These are phyloP conservation scores for Catostomus latipinnis DNA, from an alignment of 2,797 vertebrate genomes.

Conservation along the genomic window DNA sequence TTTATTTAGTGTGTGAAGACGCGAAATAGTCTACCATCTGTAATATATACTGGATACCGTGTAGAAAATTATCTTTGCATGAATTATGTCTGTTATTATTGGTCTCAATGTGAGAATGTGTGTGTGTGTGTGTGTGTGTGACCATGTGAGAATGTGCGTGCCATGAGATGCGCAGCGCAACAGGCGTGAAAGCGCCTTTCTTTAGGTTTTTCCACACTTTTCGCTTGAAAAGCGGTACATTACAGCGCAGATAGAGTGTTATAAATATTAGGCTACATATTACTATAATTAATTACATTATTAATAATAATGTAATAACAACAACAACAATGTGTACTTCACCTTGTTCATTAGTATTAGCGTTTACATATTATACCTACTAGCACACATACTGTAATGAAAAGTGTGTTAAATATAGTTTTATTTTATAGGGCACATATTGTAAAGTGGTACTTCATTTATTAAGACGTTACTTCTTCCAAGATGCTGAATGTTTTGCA, in stretches of 20 bases:
- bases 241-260: not conserved
- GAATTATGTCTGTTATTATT: not conserved
- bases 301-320: no score
- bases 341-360: no score
- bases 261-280: not conserved
- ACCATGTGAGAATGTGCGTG: not conserved
- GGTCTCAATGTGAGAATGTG: not conserved
- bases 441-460: no score
- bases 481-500: no score
- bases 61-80: not conserved
- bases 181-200: conserved; percentile 28
- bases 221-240: not conserved
- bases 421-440: no score
- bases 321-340: no score
- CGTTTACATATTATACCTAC: no score
- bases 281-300: no score
- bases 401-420: no score
- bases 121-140: not conserved
- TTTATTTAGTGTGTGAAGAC: not conserved
- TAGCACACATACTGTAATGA: no score
- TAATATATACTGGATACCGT: not conserved
- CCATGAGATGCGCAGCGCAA: conserved; percentile 29
- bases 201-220: not conserved
- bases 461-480: no score
- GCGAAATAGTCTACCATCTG: not conserved